Evolutionary conservation across 2,113 vertebrate genomes (phyloP), one percentile per base, ranked within the genome.

Genomic region (Apodemus sylvaticus): DNA sequence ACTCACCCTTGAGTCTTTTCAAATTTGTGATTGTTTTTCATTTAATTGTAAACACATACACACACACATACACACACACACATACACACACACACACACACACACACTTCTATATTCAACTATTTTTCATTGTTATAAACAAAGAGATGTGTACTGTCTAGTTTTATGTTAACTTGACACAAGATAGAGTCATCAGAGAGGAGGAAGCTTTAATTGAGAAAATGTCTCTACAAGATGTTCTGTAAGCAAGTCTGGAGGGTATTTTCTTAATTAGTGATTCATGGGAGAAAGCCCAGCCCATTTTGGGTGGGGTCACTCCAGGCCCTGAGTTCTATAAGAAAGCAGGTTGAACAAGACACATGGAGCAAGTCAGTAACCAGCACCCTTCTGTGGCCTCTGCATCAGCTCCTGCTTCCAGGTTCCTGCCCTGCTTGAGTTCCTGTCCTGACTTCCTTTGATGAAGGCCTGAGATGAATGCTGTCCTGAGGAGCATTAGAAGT

Each of bases 401-500:
- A 60, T 42, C n/a, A 62, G 24, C 22, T 62, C 13, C 55, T 83
- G 55, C n/a, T 39, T 62, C 24, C 1, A 42, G 81, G 58, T 45
- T 85, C 24, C 81, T 85, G 39, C 24, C 19, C 51, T n/a, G 78
- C 76, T 78, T 78, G 45, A 34, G 76, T 51, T 51, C 45, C 76
- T 76, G 73, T 76, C 48, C 48, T 58, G 10, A 77, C 19, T 55
- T 8, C 68, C 82, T 68, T 12, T 13, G 62, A 42, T 83, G 55
- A 85, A 31, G 26, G 78, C 71, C 39, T 31, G 39, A 42, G 89
- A 93, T 73, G 88, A 83, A 97, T 96, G 1, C 34, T 58, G 48
- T 93, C 88, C 92, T 81, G 91, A 82, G 93, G 93, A 96, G 34
- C 58, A 29, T 83, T 86, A 93, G 94, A 98, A 51, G 58, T 66